These are phyloP conservation scores for Entelurus aequoreus DNA, from an alignment of 2,113 vertebrate species.

Conservation along the genomic window DNA sequence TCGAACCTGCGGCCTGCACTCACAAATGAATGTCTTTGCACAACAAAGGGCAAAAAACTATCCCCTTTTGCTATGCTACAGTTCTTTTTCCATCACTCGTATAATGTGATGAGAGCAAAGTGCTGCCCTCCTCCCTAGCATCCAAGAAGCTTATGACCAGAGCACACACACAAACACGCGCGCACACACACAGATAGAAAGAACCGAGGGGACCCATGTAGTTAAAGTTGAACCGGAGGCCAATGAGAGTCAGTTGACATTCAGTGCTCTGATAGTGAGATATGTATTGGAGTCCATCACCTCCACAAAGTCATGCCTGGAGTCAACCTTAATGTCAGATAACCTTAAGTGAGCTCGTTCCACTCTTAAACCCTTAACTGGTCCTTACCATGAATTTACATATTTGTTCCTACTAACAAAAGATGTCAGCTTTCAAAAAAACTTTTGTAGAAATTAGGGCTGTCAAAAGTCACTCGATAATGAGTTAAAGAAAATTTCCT, in stretches of 20 bases:
- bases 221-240: conserved; percentile 58
- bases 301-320: conserved; percentile 36
- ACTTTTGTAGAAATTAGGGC: too few species aligned
- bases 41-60: conserved; percentile 21
- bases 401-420: too few species aligned
- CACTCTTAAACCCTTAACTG: neutral
- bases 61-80: conserved; percentile 3
- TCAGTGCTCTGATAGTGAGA: conserved; percentile 20
- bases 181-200: conserved; percentile 7
- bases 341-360: neutral
- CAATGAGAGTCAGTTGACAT: conserved; percentile 56
- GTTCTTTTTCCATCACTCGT: conserved; percentile 21
- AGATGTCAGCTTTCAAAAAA: too few species aligned
- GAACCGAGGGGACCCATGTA: conserved; percentile 37
- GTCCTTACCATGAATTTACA: too few species aligned
- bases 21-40: conserved; percentile 24
- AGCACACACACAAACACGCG: conserved; percentile 7
- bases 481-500: too few species aligned
- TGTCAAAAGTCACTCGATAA: too few species aligned
- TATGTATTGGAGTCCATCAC: conserved; percentile 31
- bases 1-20: neutral
- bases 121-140: conserved; percentile 10
- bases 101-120: conserved; percentile 27
- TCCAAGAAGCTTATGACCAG: conserved; percentile 12
- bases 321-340: conserved; percentile 23